These are phyloP conservation scores for Craseonycteris thonglongyai DNA, from an alignment of 2,113 vertebrate genomes.

Conservation along the genomic window DNA sequence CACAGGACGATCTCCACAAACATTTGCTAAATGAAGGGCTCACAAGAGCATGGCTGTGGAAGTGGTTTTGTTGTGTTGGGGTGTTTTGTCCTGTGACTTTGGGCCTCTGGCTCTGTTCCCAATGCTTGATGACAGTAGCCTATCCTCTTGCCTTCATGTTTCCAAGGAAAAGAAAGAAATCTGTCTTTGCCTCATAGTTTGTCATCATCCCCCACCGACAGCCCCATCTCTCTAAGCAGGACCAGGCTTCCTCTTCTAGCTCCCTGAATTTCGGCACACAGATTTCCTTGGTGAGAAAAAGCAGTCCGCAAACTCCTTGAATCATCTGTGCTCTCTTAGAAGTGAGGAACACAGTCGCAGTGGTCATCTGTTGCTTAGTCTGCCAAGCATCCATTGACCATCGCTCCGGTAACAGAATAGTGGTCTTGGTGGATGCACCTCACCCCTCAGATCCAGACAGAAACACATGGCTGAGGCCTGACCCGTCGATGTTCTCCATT, in stretches of 20 bases:
- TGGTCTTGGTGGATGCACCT: neutral
- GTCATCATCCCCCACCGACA: neutral
- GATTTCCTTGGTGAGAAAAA: neutral
- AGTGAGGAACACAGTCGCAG: neutral
- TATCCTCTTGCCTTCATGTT: neutral
- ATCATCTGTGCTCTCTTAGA: neutral
- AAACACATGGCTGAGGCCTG: neutral
- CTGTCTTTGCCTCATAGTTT: neutral
- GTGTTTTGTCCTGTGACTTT: neutral
- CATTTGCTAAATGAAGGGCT: neutral
- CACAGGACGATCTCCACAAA: neutral
- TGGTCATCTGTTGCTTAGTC: neutral
- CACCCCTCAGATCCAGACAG: neutral
- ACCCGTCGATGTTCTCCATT: neutral
- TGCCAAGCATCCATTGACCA: neutral
- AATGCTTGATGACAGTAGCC: neutral
- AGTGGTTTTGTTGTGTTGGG: neutral
- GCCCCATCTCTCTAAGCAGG: neutral
- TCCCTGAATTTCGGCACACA: neutral
- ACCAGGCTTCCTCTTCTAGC: neutral
- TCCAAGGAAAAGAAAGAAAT: neutral
- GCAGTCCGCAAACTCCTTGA: neutral
- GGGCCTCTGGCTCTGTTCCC: neutral
- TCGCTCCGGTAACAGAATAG: neutral
- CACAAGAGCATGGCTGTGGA: neutral